A percentile compares a stretch with the other conserved stretches of the same genome.
Evolutionary conservation across 2,797 vertebrate species (phyloP).

Genomic region (Austrolebias charrua): DNA sequence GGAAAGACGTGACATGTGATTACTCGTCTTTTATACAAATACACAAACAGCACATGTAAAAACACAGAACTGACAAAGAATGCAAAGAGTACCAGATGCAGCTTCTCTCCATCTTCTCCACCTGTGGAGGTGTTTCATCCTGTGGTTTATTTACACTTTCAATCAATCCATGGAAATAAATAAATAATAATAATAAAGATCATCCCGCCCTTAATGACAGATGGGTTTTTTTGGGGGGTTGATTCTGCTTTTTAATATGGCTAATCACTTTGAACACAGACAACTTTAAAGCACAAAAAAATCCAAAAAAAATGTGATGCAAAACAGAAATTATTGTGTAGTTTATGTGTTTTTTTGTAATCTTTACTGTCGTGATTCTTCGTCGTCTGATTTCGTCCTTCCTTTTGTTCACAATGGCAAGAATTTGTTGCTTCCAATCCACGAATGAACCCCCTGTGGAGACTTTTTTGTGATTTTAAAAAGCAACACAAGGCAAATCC

Average conservation of each 20-base stretch:
- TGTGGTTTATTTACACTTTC: slow-evolving; percentile 80
- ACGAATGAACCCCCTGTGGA: background rate
- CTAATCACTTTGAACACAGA: slow-evolving; percentile 78
- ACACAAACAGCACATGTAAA: slow-evolving; percentile 57
- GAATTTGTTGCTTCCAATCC: no score
- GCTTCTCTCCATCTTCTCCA: slow-evolving; percentile 65
- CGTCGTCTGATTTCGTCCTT: background rate
- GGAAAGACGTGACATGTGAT: slow-evolving; percentile 41
- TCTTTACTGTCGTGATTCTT: slow-evolving; percentile 9
- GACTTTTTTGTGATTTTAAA: background rate
- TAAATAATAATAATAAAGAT: slow-evolving; percentile 62
- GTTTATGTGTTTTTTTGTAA: slow-evolving; percentile 23
- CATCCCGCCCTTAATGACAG: slow-evolving; percentile 67
- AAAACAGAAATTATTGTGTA: slow-evolving; percentile 41
- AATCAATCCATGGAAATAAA: slow-evolving; percentile 77
- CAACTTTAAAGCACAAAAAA: slow-evolving; percentile 64
- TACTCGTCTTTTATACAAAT: slow-evolving; percentile 61
- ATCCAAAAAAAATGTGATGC: slow-evolving; percentile 39
- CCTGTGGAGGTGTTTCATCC: slow-evolving; percentile 73
- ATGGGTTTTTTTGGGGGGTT: slow-evolving; percentile 67
- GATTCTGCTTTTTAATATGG: slow-evolving; percentile 72
- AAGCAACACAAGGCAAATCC: slow-evolving; percentile 64
- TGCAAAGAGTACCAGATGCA: slow-evolving; percentile 39
- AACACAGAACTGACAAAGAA: slow-evolving; percentile 51
- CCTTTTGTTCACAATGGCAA: no score